These are phyloP conservation scores for Eubasilissa regina DNA, from an alignment of 1,140 invertebrate genomes.

Conservation along the genomic window DNA sequence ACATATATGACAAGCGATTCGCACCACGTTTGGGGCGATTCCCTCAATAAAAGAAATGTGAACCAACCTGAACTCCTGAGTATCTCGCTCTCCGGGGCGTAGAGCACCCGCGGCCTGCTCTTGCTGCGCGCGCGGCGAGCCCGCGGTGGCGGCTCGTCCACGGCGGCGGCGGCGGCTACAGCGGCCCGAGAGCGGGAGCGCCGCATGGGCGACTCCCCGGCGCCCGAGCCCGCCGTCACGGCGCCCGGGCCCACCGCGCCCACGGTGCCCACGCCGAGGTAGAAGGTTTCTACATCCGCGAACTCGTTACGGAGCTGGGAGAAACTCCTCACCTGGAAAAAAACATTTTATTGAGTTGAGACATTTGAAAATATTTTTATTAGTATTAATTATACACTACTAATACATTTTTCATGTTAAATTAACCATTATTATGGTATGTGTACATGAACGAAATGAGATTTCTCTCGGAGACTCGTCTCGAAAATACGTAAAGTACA, in stretches of 20 bases:
- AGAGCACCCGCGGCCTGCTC: constrained; percentile 83
- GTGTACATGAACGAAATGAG: too few species aligned
- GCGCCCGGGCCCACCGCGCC: constrained; percentile 63
- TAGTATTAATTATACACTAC: too few species aligned
- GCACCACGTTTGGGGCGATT: too few species aligned
- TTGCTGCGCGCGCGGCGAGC: constrained; percentile 82
- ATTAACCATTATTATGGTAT: too few species aligned
- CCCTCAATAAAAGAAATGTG: too few species aligned
- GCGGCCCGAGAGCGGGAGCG: constrained; percentile 72
- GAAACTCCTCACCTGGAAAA: constrained; percentile 87
- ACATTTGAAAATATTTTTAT: too few species aligned
- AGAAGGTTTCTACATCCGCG: constrained; percentile 92
- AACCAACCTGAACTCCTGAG: constrained; percentile 79
- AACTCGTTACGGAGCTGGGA: constrained; percentile 93
- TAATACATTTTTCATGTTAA: too few species aligned
- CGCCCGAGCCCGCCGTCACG: constrained; percentile 63
- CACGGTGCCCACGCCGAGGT: constrained; percentile 78
- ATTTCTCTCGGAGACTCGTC: too few species aligned
- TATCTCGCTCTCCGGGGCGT: constrained; percentile 85
- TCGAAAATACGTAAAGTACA: too few species aligned
- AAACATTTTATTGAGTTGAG: neutral
- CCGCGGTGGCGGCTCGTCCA: constrained; percentile 41
- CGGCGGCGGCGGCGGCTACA: constrained; percentile 52
- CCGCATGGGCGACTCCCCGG: constrained; percentile 68
- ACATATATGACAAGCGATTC: too few species aligned